These are phyloP conservation scores for Fragum whitleyi DNA, from an alignment of 2,888 invertebrate species.

Conservation along the genomic window DNA sequence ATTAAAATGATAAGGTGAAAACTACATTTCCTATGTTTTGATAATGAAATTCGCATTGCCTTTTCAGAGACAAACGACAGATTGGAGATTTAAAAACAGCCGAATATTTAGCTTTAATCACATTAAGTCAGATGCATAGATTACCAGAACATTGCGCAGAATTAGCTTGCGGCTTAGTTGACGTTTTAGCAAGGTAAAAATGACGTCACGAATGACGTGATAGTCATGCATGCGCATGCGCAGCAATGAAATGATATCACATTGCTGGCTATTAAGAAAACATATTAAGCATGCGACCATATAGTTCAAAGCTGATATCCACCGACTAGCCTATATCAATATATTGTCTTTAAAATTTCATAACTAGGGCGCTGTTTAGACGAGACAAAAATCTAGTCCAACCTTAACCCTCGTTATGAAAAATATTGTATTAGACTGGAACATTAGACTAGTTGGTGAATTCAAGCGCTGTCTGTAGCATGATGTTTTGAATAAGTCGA, in stretches of 20 bases:
- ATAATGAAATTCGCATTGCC: background rate
- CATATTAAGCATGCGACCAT: background rate
- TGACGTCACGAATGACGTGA: conserved; percentile 1
- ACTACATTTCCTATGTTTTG: too few relatives aligned
- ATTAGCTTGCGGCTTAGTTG: conserved; percentile 68
- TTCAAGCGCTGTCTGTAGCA: too few relatives aligned
- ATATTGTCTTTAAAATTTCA: too few relatives aligned
- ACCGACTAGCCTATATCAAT: too few relatives aligned
- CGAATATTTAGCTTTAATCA: conserved; percentile 67
- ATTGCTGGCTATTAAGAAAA: background rate
- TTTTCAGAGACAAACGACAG: conserved; percentile 69
- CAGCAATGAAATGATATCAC: background rate
- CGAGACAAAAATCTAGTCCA: too few relatives aligned
- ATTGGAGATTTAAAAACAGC: conserved; percentile 67
- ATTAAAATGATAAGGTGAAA: too few relatives aligned
- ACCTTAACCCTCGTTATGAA: too few relatives aligned
- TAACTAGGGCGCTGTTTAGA: too few relatives aligned
- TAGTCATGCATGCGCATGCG: conserved; percentile 15
- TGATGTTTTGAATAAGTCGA: too few relatives aligned
- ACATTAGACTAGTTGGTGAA: too few relatives aligned
- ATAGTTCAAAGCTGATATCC: too few relatives aligned
- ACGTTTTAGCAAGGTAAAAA: conserved; percentile 64
- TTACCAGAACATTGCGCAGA: conserved; percentile 55
- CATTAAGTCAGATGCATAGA: conserved; percentile 56
- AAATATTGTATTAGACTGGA: too few relatives aligned